Evolutionary conservation across 2,113 vertebrate genomes (phyloP).

Genomic region (Odobenus rosmarus): DNA sequence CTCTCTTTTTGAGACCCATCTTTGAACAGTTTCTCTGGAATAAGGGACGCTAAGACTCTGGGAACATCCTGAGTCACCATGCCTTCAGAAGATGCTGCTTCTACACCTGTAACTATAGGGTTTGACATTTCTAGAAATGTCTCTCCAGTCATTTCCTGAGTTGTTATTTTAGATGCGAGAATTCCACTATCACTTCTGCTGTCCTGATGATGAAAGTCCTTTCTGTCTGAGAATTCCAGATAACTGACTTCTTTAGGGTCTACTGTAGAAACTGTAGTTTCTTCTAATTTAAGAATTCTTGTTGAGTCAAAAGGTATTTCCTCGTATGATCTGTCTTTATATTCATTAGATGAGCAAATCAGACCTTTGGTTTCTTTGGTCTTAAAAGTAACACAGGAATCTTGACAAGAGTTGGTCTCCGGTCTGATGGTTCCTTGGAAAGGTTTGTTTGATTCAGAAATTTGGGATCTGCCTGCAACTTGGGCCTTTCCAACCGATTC

Average conservation of each 20-base stretch:
- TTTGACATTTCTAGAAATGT: not conserved
- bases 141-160: conserved; percentile 7
- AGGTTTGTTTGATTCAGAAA: conserved; percentile 14
- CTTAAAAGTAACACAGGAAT: not conserved
- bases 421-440: not conserved
- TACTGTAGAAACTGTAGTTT: conserved; percentile 17
- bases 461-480: not conserved
- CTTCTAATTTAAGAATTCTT: conserved; percentile 33
- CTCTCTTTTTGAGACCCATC: not conserved
- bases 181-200: not conserved
- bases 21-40: conserved; percentile 51
- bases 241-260: not conserved
- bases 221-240: conserved; percentile 30
- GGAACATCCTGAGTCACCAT: conserved; percentile 37
- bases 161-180: conserved; percentile 52
- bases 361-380: conserved; percentile 44
- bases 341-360: conserved; percentile 7
- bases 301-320: conserved; percentile 38
- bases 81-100: not conserved
- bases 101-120: not conserved
- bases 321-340: conserved; percentile 61
- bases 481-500: conserved; percentile 53
- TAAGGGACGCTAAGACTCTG: conserved; percentile 20
- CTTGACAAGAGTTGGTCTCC: not conserved
- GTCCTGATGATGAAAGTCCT: not conserved